Evolutionary conservation across 2,797 vertebrate species (phyloP).

Genomic region (Eutrigla gurnardus): DNA sequence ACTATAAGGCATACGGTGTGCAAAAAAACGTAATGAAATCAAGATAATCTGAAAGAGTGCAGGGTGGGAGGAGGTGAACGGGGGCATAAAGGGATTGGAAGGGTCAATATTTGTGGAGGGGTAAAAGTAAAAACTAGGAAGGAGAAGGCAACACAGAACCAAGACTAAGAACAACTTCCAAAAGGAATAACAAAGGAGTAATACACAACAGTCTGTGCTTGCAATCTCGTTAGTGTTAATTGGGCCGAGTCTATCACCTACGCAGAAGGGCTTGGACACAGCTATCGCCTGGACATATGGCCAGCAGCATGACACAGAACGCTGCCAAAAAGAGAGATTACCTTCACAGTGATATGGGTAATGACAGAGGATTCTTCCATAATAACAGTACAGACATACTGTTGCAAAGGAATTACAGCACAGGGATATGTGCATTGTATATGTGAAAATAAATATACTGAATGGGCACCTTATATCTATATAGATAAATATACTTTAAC

Average conservation of each 20-base stretch:
- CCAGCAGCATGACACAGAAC: slow-evolving; percentile 54
- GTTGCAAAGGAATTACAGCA: slow-evolving; percentile 34
- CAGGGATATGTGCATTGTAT: slow-evolving; percentile 3
- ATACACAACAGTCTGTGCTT: slow-evolving; percentile 14
- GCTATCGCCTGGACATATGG: slow-evolving; percentile 75
- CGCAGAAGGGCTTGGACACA: slow-evolving; percentile 72
- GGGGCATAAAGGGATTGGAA: slow-evolving; percentile 1
- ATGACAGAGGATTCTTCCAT: slow-evolving; percentile 59
- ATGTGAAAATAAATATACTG: neutral
- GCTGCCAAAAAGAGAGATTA: slow-evolving; percentile 78
- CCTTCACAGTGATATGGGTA: slow-evolving; percentile 62
- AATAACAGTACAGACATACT: slow-evolving; percentile 20
- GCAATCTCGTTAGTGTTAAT: slow-evolving; percentile 73
- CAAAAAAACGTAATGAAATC: neutral
- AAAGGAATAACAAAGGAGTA: slow-evolving; percentile 12
- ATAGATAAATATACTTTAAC: neutral
- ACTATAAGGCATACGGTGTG: neutral
- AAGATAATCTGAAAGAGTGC: neutral
- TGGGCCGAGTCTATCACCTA: slow-evolving; percentile 76
- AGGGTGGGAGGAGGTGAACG: too few relatives aligned
- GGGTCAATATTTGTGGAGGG: slow-evolving; percentile 34
- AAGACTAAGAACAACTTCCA: neutral
- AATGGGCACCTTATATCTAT: neutral
- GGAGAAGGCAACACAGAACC: neutral
- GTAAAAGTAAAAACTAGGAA: neutral